Percentiles rank a stretch among this genome's conserved stretches.
Conservation (phyloP, 2,113 vertebrate genomes). For the Corythoichthys haematopterus region DNA sequence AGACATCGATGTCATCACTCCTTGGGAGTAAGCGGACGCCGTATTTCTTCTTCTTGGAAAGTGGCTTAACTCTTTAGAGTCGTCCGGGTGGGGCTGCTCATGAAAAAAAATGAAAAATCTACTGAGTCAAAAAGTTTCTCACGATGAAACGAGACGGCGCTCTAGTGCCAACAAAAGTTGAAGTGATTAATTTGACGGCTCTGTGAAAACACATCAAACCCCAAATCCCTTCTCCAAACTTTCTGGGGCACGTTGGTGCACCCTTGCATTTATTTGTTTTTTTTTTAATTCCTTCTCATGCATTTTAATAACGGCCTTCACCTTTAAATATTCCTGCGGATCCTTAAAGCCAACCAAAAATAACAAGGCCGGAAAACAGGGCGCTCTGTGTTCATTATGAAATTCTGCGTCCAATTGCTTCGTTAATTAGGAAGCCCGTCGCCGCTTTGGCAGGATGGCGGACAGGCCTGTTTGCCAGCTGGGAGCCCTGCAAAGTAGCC, state of each 20-base stretch:
- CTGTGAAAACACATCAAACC: slow-evolving; percentile 68
- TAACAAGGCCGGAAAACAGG: slow-evolving; percentile 73
- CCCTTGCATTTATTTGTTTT: slow-evolving; percentile 56
- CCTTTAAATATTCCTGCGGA: slow-evolving; percentile 68
- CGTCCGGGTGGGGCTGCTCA: slow-evolving; percentile 15
- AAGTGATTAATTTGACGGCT: slow-evolving; percentile 65
- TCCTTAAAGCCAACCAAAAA: slow-evolving; percentile 73
- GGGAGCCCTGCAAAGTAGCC: slow-evolving; percentile 65
- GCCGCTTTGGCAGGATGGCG: slow-evolving; percentile 61
- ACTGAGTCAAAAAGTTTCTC: slow-evolving; percentile 35
- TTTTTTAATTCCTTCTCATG: slow-evolving; percentile 69
- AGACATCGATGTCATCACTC: slow-evolving; percentile 31
- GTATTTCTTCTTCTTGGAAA: slow-evolving; percentile 35
- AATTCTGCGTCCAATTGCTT: slow-evolving; percentile 68
- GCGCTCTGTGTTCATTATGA: slow-evolving; percentile 69
- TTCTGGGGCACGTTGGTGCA: slow-evolving; percentile 52
- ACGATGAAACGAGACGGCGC: slow-evolving; percentile 52
- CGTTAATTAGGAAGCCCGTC: slow-evolving; percentile 70
- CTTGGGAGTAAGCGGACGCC: slow-evolving; percentile 32
- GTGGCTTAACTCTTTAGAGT: slow-evolving; percentile 24
- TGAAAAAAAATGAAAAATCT: slow-evolving; percentile 52
- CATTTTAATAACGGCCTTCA: slow-evolving; percentile 71
- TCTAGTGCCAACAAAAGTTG: slow-evolving; percentile 57
- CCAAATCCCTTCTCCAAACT: slow-evolving; percentile 60
- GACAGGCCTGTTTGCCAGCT: slow-evolving; percentile 59